A percentile compares a stretch with the other conserved stretches of the same genome.
Conservation (phyloP, 2,888 invertebrate species). For the Xylota segnis region DNA sequence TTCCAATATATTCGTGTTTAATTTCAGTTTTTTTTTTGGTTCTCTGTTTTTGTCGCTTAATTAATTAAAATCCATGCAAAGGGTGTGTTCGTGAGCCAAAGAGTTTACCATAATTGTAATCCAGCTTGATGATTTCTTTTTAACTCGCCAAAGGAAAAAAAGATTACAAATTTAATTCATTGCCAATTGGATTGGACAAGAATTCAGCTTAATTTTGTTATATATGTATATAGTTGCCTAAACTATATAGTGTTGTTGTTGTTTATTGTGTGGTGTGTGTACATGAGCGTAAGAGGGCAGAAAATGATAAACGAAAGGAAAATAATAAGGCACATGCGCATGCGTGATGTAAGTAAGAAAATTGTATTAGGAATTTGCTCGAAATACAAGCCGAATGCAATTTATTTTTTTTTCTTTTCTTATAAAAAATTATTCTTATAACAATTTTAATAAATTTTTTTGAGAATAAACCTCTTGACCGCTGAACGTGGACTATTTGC, state of each 20-base stretch:
- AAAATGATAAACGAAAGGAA: conserved; percentile 72
- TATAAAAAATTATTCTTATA: conserved; percentile 33
- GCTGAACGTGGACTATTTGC: conserved; percentile 2
- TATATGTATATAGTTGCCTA: conserved; percentile 42
- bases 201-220: conserved; percentile 39
- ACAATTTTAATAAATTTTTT: conserved; percentile 19
- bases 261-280: conserved; percentile 48
- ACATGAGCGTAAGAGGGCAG: conserved; percentile 75
- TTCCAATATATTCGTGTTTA: conserved; percentile 11
- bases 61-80: conserved; percentile 2
- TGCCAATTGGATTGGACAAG: conserved; percentile 69
- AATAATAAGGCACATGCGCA: conserved; percentile 84
- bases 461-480: conserved; percentile 8
- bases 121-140: conserved; percentile 84
- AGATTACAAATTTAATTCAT: conserved; percentile 71
- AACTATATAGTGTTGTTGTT: conserved; percentile 19
- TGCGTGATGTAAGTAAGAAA: conserved; percentile 85
- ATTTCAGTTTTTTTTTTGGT: no score
- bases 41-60: not conserved
- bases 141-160: conserved; percentile 77
- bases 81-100: conserved; percentile 52
- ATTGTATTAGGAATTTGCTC: conserved; percentile 82
- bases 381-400: conserved; percentile 77
- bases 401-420: conserved; percentile 46
- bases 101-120: conserved; percentile 83